Evolutionary conservation across 2,888 invertebrate genomes (phyloP), one percentile per base, ranked within the genome.

Genomic region (Macrosoma leucophasiata): DNA sequence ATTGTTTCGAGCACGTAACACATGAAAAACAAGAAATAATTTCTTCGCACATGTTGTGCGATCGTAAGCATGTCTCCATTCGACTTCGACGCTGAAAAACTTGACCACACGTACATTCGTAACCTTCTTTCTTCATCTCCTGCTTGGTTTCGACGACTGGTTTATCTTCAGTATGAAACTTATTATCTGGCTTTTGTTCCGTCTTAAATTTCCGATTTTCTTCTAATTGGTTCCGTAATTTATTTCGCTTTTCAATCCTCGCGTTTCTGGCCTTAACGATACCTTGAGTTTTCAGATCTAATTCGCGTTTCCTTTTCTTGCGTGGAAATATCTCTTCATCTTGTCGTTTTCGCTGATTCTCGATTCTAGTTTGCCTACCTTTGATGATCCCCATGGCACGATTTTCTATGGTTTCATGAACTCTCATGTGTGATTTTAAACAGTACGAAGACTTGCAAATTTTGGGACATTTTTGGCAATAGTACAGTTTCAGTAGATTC

Each of bases 11-110:
- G 36, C 82, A 84, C 0, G 73, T 67, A 1, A 62, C 48, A 31
- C 84, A 84, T 0, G 62, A 44, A 29, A 62, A 67, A 2, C 43
- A 50, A 1, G 55, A 54, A 15, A 55, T 52, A 0, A 49, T 49
- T 11, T 71, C 69, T 0, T 50, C 41, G 17, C 51, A 66, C 3
- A 64, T 37, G 10, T 68, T 69, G 27, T 84, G 84, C 0, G 81
- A 74, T 14, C 76, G 50, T 1, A 78, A 43, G 41, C 84, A 84
- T 0, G 78, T 76, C 33, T 82, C 73, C 72, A 82, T 71, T 18
- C 78, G 55, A 36, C 71, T 82, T 14, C 72, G 53, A 2, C 84
- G 52, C 31, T 62, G 63, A 21, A 71, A 84, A 1, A 61, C 49
- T 43, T 70, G 57, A 0, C 81, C 78, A 36, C 84, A 84, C 4